Base-by-base conservation (phyloP, 2,888 invertebrate genomes). In the Helleia helle region DNA sequence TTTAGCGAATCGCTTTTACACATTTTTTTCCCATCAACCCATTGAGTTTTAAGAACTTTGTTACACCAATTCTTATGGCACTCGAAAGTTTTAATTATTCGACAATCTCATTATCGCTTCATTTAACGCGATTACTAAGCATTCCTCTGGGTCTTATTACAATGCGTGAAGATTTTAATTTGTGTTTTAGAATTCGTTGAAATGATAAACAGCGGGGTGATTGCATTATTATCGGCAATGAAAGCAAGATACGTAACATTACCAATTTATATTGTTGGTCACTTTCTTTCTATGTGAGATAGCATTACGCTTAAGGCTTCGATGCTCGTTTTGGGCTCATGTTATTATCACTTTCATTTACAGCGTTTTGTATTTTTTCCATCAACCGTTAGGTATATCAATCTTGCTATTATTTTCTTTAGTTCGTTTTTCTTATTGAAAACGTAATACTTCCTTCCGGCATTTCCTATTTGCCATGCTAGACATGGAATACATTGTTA, bases 61-160 rank as follows among this genome's bases (percentile, higher is more conserved):
- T 53, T 34, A 54, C 49, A 45, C 46, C 40, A 46, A 51, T 56
- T 57, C 57, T 58, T 61, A 66, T 59, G 59, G 57, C 52, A 61
- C 55, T 65, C 50, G 71, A 71, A 77, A 73, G 72, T 74, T 74
- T 68, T 71, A 75, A 75, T 76, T 77, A 71, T 71, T 62, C 55
- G 48, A 53, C 64, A 54, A 65, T 66, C 58, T 56, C 47, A 55
- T 54, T 52, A 36, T 40, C 34, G 34, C 30, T 39, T 54, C 48
- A 52, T 56, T 51, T 38, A 41, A 45, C 49, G 28, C 40, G 28
- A 41, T 43, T 47, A 39, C 43, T 42, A 46, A 36, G 22, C 5
- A 24, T 8, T 27, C 11, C 22, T 30, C 18, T 37, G 38, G 17
- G 13, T 30, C 11, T 30, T 41, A 43, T 37, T 28, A 8, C 30